Evolutionary conservation across 1,140 invertebrate genomes (phyloP).

Genomic region (Bursaphelenchus mucronatus): DNA sequence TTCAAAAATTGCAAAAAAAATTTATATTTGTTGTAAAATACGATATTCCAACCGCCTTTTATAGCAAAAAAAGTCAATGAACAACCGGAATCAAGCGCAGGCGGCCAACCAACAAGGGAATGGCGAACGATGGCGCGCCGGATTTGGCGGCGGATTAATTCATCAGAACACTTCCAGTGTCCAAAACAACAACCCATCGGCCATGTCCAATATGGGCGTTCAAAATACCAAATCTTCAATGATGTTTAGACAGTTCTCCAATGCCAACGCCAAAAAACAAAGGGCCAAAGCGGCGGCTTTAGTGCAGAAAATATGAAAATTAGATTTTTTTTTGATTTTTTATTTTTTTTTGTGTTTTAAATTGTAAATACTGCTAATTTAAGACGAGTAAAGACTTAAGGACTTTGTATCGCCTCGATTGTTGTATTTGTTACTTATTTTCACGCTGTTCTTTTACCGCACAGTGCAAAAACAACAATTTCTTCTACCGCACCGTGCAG

Average conservation of each 20-base stretch:
- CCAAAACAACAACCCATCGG: not conserved
- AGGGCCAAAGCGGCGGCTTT: not conserved
- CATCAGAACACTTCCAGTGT: not conserved
- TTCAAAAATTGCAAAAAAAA: too few species aligned
- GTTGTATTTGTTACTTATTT: too few species aligned
- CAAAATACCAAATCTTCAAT: constrained; percentile 2
- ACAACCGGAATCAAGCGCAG: constrained; percentile 6
- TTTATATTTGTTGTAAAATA: too few species aligned
- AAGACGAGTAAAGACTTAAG: too few species aligned
- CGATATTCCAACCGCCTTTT: not conserved
- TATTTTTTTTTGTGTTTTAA: too few species aligned
- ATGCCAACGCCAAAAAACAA: constrained; percentile 13
- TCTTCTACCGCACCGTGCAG: too few species aligned
- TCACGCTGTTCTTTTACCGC: too few species aligned
- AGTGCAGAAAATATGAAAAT: constrained; percentile 10
- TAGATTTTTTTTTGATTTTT: not conserved
- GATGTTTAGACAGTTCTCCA: constrained; percentile 17
- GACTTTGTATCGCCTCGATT: too few species aligned
- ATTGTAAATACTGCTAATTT: too few species aligned
- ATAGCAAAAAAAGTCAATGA: constrained; percentile 16
- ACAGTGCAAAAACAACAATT: too few species aligned
- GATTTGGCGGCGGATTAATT: not conserved
- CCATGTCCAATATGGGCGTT: constrained; percentile 9
- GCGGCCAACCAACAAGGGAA: not conserved
- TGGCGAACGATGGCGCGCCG: not conserved